Evolutionary conservation across 2,797 vertebrate genomes (phyloP).

Genomic region (Botia kubotai): DNA sequence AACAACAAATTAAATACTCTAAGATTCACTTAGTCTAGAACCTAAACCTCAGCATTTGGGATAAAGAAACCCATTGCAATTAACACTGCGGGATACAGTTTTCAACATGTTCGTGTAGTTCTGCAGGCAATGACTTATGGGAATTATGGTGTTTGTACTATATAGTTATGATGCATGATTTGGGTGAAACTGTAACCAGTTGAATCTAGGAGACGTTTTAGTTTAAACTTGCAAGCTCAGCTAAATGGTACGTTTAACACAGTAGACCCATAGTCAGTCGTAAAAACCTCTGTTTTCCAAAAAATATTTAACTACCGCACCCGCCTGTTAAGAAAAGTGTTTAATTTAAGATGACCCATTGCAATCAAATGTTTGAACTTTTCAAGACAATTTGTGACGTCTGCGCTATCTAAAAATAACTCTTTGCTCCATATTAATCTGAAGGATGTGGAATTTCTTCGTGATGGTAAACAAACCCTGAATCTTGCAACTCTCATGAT

Average conservation of each 20-base stretch:
- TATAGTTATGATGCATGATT: neutral
- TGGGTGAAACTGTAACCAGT: too few species aligned
- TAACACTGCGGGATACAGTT: constrained; percentile 14
- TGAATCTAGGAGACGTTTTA: neutral
- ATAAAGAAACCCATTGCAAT: constrained; percentile 15
- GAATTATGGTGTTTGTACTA: neutral
- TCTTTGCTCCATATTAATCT: neutral
- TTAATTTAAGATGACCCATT: neutral
- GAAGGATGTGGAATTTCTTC: neutral
- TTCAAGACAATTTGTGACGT: neutral
- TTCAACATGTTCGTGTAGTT: neutral
- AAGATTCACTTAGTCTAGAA: constrained; percentile 7
- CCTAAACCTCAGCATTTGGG: constrained; percentile 23
- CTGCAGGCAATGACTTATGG: constrained; percentile 2
- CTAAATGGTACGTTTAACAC: neutral
- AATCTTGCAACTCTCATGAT: neutral
- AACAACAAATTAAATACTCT: constrained; percentile 17
- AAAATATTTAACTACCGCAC: too few species aligned
- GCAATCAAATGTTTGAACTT: neutral
- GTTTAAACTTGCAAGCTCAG: neutral
- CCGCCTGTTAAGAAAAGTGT: neutral
- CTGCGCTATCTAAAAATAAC: neutral
- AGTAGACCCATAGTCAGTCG: too few species aligned
- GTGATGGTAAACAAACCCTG: neutral
- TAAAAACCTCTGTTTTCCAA: too few species aligned